Evolutionary conservation across 2,888 invertebrate genomes (phyloP).

Genomic region (Calliopum simillimum): DNA sequence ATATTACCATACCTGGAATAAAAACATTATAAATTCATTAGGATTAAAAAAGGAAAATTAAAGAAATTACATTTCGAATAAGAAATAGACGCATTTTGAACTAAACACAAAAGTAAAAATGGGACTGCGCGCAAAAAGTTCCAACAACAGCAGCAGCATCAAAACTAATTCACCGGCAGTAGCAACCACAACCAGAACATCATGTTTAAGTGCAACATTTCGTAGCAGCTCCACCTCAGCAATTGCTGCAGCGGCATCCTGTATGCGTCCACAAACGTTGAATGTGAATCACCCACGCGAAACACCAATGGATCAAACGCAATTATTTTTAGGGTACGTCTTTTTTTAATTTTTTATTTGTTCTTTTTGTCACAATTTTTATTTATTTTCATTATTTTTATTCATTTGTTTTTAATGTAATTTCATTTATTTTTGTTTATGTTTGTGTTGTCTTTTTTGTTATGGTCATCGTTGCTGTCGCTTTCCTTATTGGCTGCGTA

Average conservation of each 20-base stretch:
- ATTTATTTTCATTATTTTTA: conserved; percentile 18
- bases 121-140: conserved; percentile 46
- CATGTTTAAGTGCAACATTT: conserved; percentile 41
- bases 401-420: conserved; percentile 18
- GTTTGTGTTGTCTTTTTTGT: conserved; percentile 1
- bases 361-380: conserved; percentile 40
- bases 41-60: too few species aligned
- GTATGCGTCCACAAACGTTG: conserved; percentile 62
- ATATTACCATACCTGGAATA: background rate
- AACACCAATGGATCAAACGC: conserved; percentile 63
- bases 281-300: conserved; percentile 63
- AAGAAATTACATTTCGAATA: too few species aligned
- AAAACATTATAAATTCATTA: too few species aligned
- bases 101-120: conserved; percentile 25
- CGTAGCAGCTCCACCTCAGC: conserved; percentile 63
- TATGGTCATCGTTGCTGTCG: conserved; percentile 1
- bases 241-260: conserved; percentile 49
- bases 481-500: conserved; percentile 19
- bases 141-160: conserved; percentile 16
- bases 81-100: too few species aligned
- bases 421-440: conserved; percentile 18
- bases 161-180: conserved; percentile 7
- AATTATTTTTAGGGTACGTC: conserved; percentile 66
- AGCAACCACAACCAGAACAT: conserved; percentile 8
- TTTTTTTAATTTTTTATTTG: conserved; percentile 43